A percentile compares a stretch with the other conserved stretches of the same genome.
Conservation (phyloP, 1,140 invertebrate species). For the Saxidomus purpurata region DNA sequence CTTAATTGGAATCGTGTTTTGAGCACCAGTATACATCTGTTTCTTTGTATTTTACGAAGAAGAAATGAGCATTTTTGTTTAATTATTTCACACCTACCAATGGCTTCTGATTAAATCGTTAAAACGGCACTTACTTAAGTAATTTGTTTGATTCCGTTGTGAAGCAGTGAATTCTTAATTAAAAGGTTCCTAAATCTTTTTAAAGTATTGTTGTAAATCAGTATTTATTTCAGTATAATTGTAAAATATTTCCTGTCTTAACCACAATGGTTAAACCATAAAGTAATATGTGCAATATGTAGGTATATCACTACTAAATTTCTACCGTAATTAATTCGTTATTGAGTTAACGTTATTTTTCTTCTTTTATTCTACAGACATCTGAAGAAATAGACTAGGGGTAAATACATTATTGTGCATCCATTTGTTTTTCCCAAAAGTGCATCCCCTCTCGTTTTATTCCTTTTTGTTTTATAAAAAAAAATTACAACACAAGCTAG, state of each 20-base stretch:
- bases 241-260: no score
- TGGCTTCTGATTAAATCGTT: constrained; percentile 23
- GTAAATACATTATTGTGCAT: constrained; percentile 54
- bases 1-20: constrained; percentile 39
- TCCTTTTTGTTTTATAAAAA: no score
- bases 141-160: neutral
- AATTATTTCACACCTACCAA: constrained; percentile 42
- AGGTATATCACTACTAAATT: neutral
- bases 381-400: constrained; percentile 47
- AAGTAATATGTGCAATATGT: no score
- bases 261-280: no score
- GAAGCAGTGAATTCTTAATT: neutral
- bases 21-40: constrained; percentile 39
- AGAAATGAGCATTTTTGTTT: neutral
- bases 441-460: neutral
- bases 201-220: neutral
- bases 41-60: neutral
- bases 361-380: constrained; percentile 43
- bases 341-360: neutral
- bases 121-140: neutral
- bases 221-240: neutral
- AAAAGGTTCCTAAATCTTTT: neutral
- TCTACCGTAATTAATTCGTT: neutral
- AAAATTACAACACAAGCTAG: no score
- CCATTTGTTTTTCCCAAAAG: constrained; percentile 17